Evolutionary conservation across 35 echinoderm and acorn worm genomes (phyloP).

Genomic region (Lytechinus variegatus): DNA sequence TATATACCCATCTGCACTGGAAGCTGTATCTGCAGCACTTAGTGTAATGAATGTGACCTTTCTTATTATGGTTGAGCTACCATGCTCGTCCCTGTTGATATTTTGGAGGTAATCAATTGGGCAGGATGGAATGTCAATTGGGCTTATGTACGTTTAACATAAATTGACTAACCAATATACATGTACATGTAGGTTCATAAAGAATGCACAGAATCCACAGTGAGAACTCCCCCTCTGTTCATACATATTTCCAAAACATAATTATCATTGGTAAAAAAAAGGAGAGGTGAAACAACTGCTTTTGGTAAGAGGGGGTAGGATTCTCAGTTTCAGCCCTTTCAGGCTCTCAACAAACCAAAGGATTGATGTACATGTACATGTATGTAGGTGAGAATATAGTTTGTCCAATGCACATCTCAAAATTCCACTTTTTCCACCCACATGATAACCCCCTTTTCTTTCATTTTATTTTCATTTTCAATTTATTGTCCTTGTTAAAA

Average conservation of each 20-base stretch:
- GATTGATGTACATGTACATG: too few relatives aligned
- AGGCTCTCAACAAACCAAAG: neutral
- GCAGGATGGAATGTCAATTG: neutral
- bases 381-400: too few relatives aligned
- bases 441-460: too few relatives aligned
- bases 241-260: neutral
- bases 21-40: constrained; percentile 1
- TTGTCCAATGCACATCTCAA: too few relatives aligned
- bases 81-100: neutral
- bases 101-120: neutral
- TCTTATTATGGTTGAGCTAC: neutral
- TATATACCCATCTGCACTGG: neutral
- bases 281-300: neutral
- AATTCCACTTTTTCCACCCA: too few relatives aligned
- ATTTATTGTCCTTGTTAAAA: too few relatives aligned
- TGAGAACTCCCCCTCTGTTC: neutral
- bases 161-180: too few relatives aligned
- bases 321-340: neutral
- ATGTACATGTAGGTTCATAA: neutral
- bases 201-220: neutral
- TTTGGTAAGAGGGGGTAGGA: neutral
- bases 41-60: neutral
- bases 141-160: neutral
- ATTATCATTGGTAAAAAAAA: neutral
- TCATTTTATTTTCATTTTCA: too few relatives aligned